Base-by-base conservation (phyloP, 92 coral and sea anemone species). In the Porites lobata region DNA sequence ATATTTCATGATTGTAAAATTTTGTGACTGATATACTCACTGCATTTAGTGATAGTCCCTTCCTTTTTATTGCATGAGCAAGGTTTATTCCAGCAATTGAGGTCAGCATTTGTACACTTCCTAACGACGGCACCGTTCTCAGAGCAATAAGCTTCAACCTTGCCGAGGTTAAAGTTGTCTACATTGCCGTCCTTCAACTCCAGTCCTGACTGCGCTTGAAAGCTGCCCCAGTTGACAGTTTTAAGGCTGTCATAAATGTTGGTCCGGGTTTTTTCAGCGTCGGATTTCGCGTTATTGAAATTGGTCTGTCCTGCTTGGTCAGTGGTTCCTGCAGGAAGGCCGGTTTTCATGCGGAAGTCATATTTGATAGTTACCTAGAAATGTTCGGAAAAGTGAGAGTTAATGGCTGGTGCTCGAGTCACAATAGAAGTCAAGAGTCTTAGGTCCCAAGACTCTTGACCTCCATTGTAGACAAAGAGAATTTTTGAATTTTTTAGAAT, bases 81-180 rank as follows among this genome's bases (percentile, higher is more conserved):
- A 19, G 81, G 86, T n/a, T 26, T 26, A 1, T 17, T 20, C 3
- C 7, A 15, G 8, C 89, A 89, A 11, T 24, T 72, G 9, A 47
- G 21, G 51, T 90, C 86, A 63, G 75, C 80, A 1, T 73, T 15
- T 50, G 64, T 47, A 71, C 99, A 96, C 69, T 95, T 92, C 53
- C 94, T 90, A n/a, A 96, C 91, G 58, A 96, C 96, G 6, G 98
- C 94, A 6, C 99, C 98, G 18, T 92, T 90, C 15, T 90, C 86
- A 9, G 94, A 88, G 65, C 99, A 96, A 51, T 88, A 96, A 1
- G 95, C 98, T 22, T 96, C 98, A 22, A 92, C 92, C 18, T 29
- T 65, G 20, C 91, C 91, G 38, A 94, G 67, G 50, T 89, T 79
- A 18, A 90, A 87, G 74, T 85, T 91, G 52, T 52, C 81, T 1